phyloP scores from a whole-genome alignment of 1,140 invertebrate species.

The Saccostrea echinata region DNA sequence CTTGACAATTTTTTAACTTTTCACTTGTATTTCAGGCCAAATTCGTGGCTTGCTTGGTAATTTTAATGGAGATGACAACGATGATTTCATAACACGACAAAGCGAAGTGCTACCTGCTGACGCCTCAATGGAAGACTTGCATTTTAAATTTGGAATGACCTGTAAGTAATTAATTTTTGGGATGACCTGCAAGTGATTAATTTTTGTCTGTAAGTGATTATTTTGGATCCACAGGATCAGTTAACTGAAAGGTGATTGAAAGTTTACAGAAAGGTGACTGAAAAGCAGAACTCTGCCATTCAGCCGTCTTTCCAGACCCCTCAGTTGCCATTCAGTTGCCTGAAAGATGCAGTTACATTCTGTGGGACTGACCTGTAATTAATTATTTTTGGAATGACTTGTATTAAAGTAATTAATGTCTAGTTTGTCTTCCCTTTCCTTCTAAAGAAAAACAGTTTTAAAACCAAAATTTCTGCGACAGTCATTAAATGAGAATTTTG shows the following conservation, averaged over 20 bases:
- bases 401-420: too few relatives aligned
- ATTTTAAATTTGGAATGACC: constrained; percentile 73
- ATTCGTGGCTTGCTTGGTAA: constrained; percentile 93
- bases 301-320: not conserved
- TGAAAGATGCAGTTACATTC: not conserved
- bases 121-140: constrained; percentile 66
- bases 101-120: constrained; percentile 69
- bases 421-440: too few relatives aligned
- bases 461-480: not conserved
- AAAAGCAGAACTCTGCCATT: too few relatives aligned
- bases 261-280: too few relatives aligned
- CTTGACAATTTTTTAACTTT: not conserved
- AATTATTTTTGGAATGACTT: too few relatives aligned
- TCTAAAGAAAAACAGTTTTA: too few relatives aligned
- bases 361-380: too few relatives aligned
- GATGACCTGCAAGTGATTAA: constrained; percentile 67
- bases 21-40: constrained; percentile 61
- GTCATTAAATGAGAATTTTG: not conserved
- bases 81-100: constrained; percentile 88
- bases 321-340: not conserved
- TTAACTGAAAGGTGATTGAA: too few relatives aligned
- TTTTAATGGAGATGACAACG: constrained; percentile 87
- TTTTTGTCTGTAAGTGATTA: too few relatives aligned
- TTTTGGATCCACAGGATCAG: too few relatives aligned
- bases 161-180: constrained; percentile 69